Percentiles rank a stretch among this genome's conserved stretches.
Conservation (phyloP, 2,113 vertebrate species). For the Heterotilapia buettikoferi region DNA sequence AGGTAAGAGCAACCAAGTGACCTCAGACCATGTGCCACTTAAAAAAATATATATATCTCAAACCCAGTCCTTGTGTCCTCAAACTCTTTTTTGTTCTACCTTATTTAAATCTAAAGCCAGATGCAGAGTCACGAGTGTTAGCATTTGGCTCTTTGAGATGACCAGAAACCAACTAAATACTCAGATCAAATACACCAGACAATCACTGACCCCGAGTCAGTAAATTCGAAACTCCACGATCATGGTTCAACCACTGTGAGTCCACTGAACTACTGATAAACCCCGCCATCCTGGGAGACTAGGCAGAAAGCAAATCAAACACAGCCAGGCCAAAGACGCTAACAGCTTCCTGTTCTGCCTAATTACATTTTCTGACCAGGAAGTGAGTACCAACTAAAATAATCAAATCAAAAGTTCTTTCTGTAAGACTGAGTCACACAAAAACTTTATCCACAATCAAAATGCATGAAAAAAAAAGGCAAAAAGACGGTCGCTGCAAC, state of each 20-base stretch:
- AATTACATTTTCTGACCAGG: not conserved
- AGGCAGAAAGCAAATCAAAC: not conserved
- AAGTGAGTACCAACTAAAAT: conserved; percentile 3
- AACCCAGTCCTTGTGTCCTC: not conserved
- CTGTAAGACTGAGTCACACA: not conserved
- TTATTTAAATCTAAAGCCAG: not conserved
- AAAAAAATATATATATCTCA: not conserved
- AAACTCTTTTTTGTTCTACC: not conserved
- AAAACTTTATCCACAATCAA: not conserved
- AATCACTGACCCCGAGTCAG: not conserved
- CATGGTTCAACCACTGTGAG: conserved; percentile 14
- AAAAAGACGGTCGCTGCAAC: not conserved
- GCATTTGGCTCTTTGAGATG: not conserved
- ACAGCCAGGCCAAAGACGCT: not conserved
- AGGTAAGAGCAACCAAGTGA: not conserved
- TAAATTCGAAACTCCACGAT: not conserved
- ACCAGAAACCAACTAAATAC: not conserved
- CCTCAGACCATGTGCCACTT: not conserved
- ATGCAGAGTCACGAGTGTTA: not conserved
- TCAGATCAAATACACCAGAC: not conserved
- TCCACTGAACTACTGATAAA: not conserved
- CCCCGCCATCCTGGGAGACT: not conserved
- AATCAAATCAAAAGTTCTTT: not conserved
- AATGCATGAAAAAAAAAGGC: conserved; percentile 2
- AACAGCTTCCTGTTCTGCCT: not conserved